Evolutionary conservation across 2,113 vertebrate species (phyloP), one percentile per base, ranked within the genome.

Genomic region (Rattus rattus): DNA sequence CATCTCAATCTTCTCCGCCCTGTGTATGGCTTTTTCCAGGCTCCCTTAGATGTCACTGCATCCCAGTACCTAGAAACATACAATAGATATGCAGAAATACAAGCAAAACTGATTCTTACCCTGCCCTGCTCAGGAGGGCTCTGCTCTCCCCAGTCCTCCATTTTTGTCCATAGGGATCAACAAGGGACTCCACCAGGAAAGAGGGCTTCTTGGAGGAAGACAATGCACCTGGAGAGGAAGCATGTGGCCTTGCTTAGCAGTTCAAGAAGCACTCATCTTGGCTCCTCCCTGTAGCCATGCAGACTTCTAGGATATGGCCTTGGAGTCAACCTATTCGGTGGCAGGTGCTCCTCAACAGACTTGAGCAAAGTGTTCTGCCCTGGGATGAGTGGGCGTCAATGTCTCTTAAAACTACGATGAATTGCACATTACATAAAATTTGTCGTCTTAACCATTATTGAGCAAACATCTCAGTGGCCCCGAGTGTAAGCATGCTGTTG

Each of bases 241-340:
- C 67, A 0, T 5, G 79, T 33, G 4, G 8, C 63, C 56, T n/a
- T 33, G 61, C 20, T 61, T 0, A 0, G 16, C 2, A 19, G 5
- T 56, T 49, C 49, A 56, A 56, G 19, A 20, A 59, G 72, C 11
- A 0, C 16, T 59, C 3, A 3, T 43, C 17, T 52, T 16, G 39
- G 39, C 36, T 28, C 61, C 59, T 30, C 43, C n/a, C 20, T 13
- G n/a, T 22, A 20, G 26, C 20, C 28, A 24, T 90, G 12, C 52
- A 9, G 17, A 36, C 49, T 90, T 76, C 90, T 52, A 13, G 63
- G 67, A 77, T 10, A 77, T 65, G 9, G 36, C 52, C 52, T 72
- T 30, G 33, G 43, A 33, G 43, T 81, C 39, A 8, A 8, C 26
- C 54, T 69, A n/a, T 30, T 17, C 30, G 33, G 36, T 54, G 17